Conservation (phyloP, 2,888 invertebrate genomes). For the Protonemura montana region DNA sequence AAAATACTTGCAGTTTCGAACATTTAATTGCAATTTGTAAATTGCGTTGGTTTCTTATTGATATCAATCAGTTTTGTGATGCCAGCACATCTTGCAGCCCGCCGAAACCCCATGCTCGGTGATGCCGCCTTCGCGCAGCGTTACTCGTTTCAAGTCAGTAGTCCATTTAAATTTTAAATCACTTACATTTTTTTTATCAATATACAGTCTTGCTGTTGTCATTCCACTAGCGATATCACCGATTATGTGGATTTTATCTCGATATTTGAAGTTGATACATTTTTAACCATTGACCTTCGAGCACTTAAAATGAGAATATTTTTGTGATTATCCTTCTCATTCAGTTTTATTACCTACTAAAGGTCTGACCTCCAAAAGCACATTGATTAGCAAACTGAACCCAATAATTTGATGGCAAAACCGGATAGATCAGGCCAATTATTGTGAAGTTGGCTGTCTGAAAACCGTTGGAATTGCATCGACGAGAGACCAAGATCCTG, state of each 20-base stretch:
- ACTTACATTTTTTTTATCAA: too few relatives aligned
- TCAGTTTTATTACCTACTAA: background rate
- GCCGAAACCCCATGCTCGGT: too few relatives aligned
- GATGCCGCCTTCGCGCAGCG: too few relatives aligned
- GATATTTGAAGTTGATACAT: background rate
- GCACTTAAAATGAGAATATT: background rate
- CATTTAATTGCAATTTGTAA: too few relatives aligned
- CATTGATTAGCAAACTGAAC: background rate
- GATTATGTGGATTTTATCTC: background rate
- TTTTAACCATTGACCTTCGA: background rate
- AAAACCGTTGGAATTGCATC: background rate
- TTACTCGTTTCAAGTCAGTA: too few relatives aligned
- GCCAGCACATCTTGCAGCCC: too few relatives aligned
- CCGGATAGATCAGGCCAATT: background rate
- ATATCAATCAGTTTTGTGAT: too few relatives aligned
- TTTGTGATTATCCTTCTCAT: background rate
- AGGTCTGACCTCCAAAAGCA: background rate
- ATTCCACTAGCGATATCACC: too few relatives aligned
- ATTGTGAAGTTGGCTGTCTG: background rate
- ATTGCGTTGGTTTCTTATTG: too few relatives aligned
- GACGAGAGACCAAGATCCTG: background rate
- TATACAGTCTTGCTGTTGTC: too few relatives aligned
- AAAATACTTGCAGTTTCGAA: too few relatives aligned
- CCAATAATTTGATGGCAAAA: background rate
- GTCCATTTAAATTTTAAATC: too few relatives aligned